A percentile compares a stretch with the other conserved stretches of the same genome.
Evolutionary conservation across 2,797 vertebrate species (phyloP).

Genomic region (Otus scops): DNA sequence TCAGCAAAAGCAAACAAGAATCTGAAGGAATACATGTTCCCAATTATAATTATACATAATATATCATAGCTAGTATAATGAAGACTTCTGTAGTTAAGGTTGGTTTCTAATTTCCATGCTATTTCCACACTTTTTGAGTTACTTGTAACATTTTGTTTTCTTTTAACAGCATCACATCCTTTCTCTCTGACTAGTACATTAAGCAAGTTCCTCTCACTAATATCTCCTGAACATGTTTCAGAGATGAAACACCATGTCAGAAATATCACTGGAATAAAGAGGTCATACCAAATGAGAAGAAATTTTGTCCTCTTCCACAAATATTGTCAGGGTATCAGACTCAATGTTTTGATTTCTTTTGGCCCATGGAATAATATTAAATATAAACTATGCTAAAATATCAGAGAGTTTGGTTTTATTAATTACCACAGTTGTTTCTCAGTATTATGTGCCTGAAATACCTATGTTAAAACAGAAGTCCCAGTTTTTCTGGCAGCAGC

Average conservation of each 20-base stretch:
- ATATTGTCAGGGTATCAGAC: not conserved
- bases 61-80: not conserved
- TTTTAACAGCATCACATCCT: not conserved
- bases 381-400: not conserved
- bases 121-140: not conserved
- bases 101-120: not conserved
- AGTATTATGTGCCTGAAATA: not conserved
- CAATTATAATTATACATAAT: not conserved
- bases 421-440: not conserved
- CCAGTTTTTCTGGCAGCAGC: not conserved
- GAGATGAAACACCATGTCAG: not conserved
- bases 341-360: not conserved
- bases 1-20: slow-evolving; percentile 49
- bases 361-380: not conserved
- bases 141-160: not conserved
- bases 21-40: not conserved
- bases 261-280: not conserved
- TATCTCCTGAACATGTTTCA: not conserved
- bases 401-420: not conserved
- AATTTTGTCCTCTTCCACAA: not conserved
- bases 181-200: not conserved
- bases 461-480: not conserved
- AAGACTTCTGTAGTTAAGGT: not conserved
- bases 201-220: not conserved
- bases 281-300: not conserved